Evolutionary conservation across 2,113 vertebrate genomes (phyloP), one percentile per base, ranked within the genome.

Genomic region (Seriola quinqueradiata): DNA sequence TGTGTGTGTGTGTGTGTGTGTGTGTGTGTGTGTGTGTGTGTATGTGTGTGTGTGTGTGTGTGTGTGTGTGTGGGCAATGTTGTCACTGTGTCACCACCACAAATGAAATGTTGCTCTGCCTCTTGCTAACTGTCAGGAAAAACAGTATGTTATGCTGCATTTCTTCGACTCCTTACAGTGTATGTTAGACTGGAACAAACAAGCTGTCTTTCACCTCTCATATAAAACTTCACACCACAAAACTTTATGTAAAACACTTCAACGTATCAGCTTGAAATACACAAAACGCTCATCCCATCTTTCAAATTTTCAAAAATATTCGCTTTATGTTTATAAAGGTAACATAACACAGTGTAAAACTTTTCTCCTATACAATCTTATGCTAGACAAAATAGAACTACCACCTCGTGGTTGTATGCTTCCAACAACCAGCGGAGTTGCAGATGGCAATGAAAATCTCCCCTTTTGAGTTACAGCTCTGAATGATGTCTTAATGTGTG

Each of bases 51-150:
- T 66, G 54, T 38, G 36, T 65, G 52, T 59, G 32, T 48, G 38
- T 60, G 44, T 71, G 69, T 66, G 38, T 60, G 54, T 71, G 64
- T 66, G 60, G 16, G 58, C 19, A 46, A 17, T 63, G 52, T 65
- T 74, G 8, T 72, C 48, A 52, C 4, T 34, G 25, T 40, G 55
- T 84, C 73, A 82, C 6, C 65, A 77, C 19, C 46, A 77, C 6
- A 59, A 75, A 65, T 75, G 10, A 81, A 80, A 71, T 21, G 54
- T 25, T 16, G 55, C 57, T 71, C 58, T 76, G 61, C 36, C 58
- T 77, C 76, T 70, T 85, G 76, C 64, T 79, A 71, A 38, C 74
- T 66, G 67, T 87, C 68, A 75, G 32, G 32, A 10, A 11, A 59
- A 81, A 77, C 74, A 66, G 16, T 63, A 61, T 38, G 70, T 75